Evolutionary conservation across 2,113 vertebrate genomes (phyloP).

Genomic region (Nannobrachium achirus): DNA sequence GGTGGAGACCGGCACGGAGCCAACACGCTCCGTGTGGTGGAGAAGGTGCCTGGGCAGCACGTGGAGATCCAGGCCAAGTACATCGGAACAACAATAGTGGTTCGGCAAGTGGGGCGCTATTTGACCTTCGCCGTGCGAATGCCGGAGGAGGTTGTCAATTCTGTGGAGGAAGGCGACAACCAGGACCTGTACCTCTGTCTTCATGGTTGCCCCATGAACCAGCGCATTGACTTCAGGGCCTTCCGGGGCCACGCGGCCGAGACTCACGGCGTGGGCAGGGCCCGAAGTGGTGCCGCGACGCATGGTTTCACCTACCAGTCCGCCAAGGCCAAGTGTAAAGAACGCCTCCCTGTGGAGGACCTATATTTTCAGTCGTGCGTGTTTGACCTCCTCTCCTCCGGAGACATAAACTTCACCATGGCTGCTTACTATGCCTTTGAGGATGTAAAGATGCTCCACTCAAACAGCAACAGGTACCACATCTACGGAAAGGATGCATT

Average conservation of each 20-base stretch:
- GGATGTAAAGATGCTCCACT: constrained; percentile 95
- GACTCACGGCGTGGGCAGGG: constrained; percentile 49
- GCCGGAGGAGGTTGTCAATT: constrained; percentile 93
- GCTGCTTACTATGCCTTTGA: constrained; percentile 97
- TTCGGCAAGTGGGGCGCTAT: constrained; percentile 94
- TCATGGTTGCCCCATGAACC: constrained; percentile 90
- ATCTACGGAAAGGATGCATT: constrained; percentile 87
- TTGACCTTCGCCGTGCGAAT: constrained; percentile 95
- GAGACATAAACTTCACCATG: constrained; percentile 96
- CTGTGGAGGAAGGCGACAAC: constrained; percentile 90
- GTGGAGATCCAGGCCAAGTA: constrained; percentile 96
- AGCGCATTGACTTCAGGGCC: constrained; percentile 91
- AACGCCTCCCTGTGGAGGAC: constrained; percentile 94
- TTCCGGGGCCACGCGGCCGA: constrained; percentile 73
- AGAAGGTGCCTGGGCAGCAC: constrained; percentile 93
- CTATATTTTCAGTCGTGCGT: constrained; percentile 97
- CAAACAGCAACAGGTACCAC: constrained; percentile 91
- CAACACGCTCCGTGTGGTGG: constrained; percentile 90
- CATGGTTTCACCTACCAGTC: constrained; percentile 87
- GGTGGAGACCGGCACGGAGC: constrained; percentile 92
- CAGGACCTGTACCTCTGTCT: constrained; percentile 96
- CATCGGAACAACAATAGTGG: constrained; percentile 96
- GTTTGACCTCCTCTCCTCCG: constrained; percentile 94
- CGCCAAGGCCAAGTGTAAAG: constrained; percentile 90
- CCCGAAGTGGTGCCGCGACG: constrained; percentile 45